Evolutionary conservation across 2,113 vertebrate species (phyloP), one percentile per base, ranked within the genome.

Genomic region (Epinephelus fuscoguttatus): DNA sequence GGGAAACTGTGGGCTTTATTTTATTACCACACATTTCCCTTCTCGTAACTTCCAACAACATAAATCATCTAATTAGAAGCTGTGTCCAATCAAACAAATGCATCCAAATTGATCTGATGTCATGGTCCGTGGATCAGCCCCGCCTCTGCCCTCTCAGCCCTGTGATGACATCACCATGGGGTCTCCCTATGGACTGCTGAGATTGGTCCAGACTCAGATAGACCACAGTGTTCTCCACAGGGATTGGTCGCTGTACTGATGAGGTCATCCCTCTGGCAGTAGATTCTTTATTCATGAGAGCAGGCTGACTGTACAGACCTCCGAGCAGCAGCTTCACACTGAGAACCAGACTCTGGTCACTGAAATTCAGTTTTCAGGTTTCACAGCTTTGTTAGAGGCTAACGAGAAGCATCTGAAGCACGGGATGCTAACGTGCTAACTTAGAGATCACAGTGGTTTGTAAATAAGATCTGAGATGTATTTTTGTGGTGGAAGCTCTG

Each of bases 211-310:
- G 63, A 30, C 68, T 9, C 5, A 18, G 56, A 62, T 63, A 3
- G 52, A 42, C 63, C 78, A 56, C 59, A 10, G 70, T 55, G 63
- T 80, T 70, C 78, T 84, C 68, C 62, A 10, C 73, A 27, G 82
- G 64, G 78, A 85, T 85, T 85, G 86, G 86, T 45, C 2, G 23
- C 56, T 61, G 61, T 7, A 1, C 55, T 67, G 82, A 79, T 78
- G 86, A 81, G 45, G 74, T 88, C 75, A 75, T 52, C 68, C 27
- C 63, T 70, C 37, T 52, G 59, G 47, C 70, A 62, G 59, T 6
- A 12, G 55, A 55, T 82, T 42, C 74, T 70, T 85, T 75, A 85
- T 88, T 85, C 82, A 84, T 78, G 78, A 88, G 81, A 14, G 27
- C 15, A 64, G 69, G 40, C 45, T 40, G 69, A 71, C 40, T 23